These are phyloP conservation scores for Pituophis catenifer DNA, from an alignment of 2,113 vertebrate species.

Conservation along the genomic window DNA sequence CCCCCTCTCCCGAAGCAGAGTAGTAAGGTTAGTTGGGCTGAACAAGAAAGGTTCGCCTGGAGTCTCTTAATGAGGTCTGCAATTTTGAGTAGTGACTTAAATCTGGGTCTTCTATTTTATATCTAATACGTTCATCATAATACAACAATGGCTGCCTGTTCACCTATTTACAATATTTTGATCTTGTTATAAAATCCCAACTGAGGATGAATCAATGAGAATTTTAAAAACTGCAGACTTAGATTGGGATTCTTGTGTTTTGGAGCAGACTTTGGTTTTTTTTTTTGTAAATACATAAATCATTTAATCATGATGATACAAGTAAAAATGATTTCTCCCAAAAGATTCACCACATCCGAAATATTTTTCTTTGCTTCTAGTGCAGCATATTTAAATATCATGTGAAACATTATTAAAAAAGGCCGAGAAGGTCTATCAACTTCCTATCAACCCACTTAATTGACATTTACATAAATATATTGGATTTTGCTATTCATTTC, in stretches of 20 bases:
- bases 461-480: not conserved
- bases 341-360: not conserved
- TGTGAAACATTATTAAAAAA: not conserved
- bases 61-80: not conserved
- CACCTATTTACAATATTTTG: not conserved
- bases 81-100: not conserved
- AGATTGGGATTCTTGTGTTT: not conserved
- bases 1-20: not conserved
- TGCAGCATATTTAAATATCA: not conserved
- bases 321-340: not conserved
- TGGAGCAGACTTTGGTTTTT: not conserved
- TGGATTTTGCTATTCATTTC: not conserved
- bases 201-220: not conserved
- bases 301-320: not conserved
- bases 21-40: not conserved
- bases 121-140: not conserved
- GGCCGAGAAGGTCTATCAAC: not conserved
- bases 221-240: not conserved
- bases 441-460: not conserved
- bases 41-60: not conserved
- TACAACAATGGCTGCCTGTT: not conserved
- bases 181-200: not conserved
- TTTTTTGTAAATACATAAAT: not conserved
- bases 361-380: not conserved
- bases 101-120: not conserved